These are phyloP conservation scores for Aurelia sp. DNA, from an alignment of 30 jellyfish, hydroid and myxozoan species.

Conservation along the genomic window DNA sequence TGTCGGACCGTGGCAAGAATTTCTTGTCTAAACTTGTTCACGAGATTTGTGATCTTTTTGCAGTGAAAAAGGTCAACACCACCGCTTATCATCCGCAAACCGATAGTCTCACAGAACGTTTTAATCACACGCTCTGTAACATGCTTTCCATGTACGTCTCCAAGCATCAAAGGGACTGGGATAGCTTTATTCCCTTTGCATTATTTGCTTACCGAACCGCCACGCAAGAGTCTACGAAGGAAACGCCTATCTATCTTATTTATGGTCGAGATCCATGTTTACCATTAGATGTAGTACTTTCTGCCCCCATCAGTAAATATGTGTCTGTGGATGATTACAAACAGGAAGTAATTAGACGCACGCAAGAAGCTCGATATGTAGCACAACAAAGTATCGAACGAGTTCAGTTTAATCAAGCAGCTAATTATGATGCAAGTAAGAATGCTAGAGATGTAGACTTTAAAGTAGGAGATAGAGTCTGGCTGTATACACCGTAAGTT, in stretches of 20 bases:
- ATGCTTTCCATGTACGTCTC: conserved; percentile 48
- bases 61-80: conserved; percentile 48
- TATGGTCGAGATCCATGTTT: no score
- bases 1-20: conserved; percentile 66
- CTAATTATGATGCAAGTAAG: conserved; percentile 50
- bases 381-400: conserved; percentile 61
- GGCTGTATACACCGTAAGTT: conserved; percentile 67
- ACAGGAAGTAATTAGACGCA: conserved; percentile 39
- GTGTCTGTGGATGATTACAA: conserved; percentile 55
- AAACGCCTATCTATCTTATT: no score
- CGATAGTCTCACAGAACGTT: no score
- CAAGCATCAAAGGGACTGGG: conserved; percentile 78
- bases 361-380: conserved; percentile 56
- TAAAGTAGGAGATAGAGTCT: conserved; percentile 69
- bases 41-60: conserved; percentile 55
- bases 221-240: no score
- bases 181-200: conserved; percentile 59
- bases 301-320: conserved; percentile 59
- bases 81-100: conserved; percentile 70
- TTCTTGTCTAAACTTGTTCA: conserved; percentile 52
- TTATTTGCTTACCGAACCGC: conserved; percentile 57
- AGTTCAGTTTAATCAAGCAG: conserved; percentile 42
- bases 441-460: conserved; percentile 38
- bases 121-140: conserved; percentile 49
- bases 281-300: conserved; percentile 55